Conservation (phyloP, 2,797 vertebrate genomes). For the Arrhamphus sclerolepis region DNA sequence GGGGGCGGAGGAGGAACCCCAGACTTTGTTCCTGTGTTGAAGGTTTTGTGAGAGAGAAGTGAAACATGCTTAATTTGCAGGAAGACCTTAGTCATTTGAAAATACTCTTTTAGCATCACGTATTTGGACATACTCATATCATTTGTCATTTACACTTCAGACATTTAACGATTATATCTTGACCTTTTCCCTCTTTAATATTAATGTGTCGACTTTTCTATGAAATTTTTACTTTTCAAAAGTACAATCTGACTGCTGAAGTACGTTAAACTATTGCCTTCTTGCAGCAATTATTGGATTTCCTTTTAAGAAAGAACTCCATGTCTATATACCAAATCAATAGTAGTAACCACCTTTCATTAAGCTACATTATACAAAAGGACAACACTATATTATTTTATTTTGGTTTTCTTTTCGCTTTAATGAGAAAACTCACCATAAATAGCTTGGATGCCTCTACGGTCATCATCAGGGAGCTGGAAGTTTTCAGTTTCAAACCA, state of each 20-base stretch:
- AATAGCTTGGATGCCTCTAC: slow-evolving; percentile 88
- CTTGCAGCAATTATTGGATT: neutral
- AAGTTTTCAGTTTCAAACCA: slow-evolving; percentile 95
- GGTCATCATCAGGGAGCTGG: slow-evolving; percentile 89
- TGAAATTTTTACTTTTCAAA: neutral
- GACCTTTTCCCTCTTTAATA: no score
- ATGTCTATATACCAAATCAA: neutral
- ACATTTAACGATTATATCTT: no score
- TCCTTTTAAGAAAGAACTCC: neutral
- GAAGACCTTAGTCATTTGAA: neutral
- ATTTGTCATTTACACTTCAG: no score
- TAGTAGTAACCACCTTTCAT: no score
- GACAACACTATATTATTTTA: neutral
- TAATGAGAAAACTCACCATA: slow-evolving; percentile 78
- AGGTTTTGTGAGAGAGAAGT: slow-evolving; percentile 5
- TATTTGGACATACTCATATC: no score
- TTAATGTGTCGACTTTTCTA: no score
- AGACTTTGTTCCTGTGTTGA: slow-evolving; percentile 72
- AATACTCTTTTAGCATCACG: neutral
- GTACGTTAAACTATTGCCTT: neutral
- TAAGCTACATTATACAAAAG: no score
- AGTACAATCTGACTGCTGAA: neutral
- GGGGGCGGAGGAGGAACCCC: slow-evolving; percentile 72
- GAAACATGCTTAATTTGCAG: slow-evolving; percentile 11
- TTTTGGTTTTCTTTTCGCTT: neutral